Evolutionary conservation across 1,140 invertebrate genomes (phyloP).

Genomic region (Zaprionus capensis): DNA sequence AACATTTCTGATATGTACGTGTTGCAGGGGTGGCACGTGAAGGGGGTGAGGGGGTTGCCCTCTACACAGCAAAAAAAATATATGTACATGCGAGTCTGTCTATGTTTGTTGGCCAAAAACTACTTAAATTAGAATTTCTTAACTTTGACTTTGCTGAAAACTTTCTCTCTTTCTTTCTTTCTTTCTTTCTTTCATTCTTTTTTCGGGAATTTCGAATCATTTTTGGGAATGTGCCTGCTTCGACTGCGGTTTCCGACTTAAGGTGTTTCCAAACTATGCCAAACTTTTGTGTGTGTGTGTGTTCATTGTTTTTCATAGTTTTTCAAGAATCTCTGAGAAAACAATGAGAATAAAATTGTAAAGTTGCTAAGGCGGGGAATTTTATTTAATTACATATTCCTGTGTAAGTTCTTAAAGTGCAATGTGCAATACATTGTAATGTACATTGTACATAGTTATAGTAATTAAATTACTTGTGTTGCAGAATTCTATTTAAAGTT

Average conservation of each 20-base stretch:
- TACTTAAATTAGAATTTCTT: slow-evolving; percentile 11
- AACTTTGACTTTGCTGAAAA: not conserved
- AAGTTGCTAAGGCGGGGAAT: not conserved
- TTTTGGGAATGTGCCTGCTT: not conserved
- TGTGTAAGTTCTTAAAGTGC: not conserved
- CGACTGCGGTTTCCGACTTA: not conserved
- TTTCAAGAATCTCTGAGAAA: not conserved
- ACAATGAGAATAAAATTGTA: not conserved
- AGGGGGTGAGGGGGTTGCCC: not conserved
- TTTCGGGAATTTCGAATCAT: slow-evolving; percentile 2
- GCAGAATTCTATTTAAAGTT: slow-evolving; percentile 81
- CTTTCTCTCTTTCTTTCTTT: not conserved
- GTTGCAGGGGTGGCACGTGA: not conserved
- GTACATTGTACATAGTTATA: not conserved
- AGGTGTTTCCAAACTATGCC: slow-evolving; percentile 3
- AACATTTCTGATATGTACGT: slow-evolving; percentile 81
- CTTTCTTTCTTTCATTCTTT: not conserved
- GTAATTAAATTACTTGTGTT: slow-evolving; percentile 19
- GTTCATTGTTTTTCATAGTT: slow-evolving; percentile 1
- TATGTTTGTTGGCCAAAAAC: slow-evolving; percentile 1
- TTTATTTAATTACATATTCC: not conserved
- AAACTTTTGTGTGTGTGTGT: not conserved
- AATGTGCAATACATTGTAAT: not conserved
- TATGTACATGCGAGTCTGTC: not conserved
- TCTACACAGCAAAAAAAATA: not conserved